Base-by-base conservation (phyloP, 2,113 vertebrate species). In the Catharus fuscescens region DNA sequence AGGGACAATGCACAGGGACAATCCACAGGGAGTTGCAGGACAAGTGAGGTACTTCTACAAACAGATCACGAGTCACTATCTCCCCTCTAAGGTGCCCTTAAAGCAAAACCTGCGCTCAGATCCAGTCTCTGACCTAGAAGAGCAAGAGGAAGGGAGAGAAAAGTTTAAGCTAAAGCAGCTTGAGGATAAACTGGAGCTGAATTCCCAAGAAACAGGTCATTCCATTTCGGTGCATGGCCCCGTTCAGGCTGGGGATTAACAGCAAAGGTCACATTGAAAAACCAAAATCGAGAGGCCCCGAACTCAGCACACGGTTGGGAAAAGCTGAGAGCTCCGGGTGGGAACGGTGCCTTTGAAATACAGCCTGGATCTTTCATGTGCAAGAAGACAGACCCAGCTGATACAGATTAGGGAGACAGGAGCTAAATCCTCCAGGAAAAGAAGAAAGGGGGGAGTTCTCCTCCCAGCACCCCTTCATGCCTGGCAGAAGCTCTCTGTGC, bases 181-280 rank as follows among this genome's bases (percentile, higher is more conserved):
- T 34, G 87, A 91, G 91, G 91, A 97, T 85, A 89, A 91, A 91
- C 17, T 72, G 36, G 86, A 90, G 86, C 94, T 62, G 65, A 91
- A 95, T 94, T 95, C 87, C 94, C 11, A 5, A 92, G 77, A 93
- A 95, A 92, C 71, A 47, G 87, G 89, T 87, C 94, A 85, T 71
- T 95, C 79, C 6, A 19, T 91, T 93, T 44, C 78, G 10, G 66
- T 38, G 24, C 84, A 40, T 6, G 29, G 94, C 94, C 91, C 80
- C 21, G 5, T 64, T 86, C 38, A 14, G 89, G 84, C 69, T 65
- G 91, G 13, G 89, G 89, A 92, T 97, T 82, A 94, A 79, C 91
- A 85, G 89, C 93, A 93, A 80, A 95, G 96, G 93, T 93, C 94
- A 95, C 93, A 79, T 80, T 95, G 89, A 95, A 74, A 94, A 80